phyloP scores from a whole-genome alignment of 1,140 invertebrate genomes.

The Drosophila trapezifrons region DNA sequence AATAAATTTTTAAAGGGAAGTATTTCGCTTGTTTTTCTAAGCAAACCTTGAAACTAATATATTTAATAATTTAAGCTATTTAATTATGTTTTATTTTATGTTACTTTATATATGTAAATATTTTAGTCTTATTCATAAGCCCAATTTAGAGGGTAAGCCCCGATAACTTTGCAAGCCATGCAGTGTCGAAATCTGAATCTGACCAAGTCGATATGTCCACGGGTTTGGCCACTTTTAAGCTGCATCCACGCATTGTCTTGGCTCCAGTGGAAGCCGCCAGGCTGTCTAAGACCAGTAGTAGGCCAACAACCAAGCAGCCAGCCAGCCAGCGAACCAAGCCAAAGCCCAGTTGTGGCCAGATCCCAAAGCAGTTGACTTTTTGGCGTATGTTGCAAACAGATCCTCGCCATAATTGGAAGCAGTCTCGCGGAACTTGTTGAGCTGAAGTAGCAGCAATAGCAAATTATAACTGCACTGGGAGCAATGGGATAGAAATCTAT shows the following conservation, averaged over 20 bases:
- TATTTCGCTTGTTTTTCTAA: neutral
- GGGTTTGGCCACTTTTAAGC: conserved; percentile 24
- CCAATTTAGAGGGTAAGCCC: neutral
- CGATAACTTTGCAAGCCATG: neutral
- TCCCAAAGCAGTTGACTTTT: conserved; percentile 70
- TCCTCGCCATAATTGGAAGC: conserved; percentile 79
- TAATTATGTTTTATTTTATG: neutral
- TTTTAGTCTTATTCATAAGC: neutral
- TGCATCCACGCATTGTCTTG: conserved; percentile 54
- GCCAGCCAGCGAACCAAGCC: conserved; percentile 2
- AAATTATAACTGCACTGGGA: conserved; percentile 67
- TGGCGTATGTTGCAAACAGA: conserved; percentile 75
- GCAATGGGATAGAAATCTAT: neutral
- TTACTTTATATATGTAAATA: no score
- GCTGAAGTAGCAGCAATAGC: conserved; percentile 32
- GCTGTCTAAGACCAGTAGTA: conserved; percentile 67
- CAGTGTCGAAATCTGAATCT: conserved; percentile 14
- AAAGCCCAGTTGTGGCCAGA: conserved; percentile 37
- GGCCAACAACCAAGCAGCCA: conserved; percentile 48
- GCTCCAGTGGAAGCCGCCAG: conserved; percentile 51
- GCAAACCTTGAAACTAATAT: no score
- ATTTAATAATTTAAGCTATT: no score
- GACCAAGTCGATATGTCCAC: conserved; percentile 17
- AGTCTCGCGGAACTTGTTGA: conserved; percentile 75
- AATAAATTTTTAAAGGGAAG: neutral